phyloP scores from a whole-genome alignment of 2,113 vertebrate genomes.

The Ptychochromis oligacanthus region DNA sequence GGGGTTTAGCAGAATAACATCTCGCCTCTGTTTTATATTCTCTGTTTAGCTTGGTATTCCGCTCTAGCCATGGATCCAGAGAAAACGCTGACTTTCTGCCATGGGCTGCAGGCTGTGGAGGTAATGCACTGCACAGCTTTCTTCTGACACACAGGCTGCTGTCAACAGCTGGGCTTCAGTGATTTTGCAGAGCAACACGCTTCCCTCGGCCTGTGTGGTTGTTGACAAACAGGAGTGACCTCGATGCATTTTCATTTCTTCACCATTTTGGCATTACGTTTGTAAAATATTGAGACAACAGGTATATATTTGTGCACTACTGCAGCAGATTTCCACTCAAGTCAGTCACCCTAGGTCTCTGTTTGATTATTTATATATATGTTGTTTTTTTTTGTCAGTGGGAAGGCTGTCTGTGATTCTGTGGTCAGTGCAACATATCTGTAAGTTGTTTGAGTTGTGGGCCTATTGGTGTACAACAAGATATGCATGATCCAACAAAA shows the following conservation, averaged over 20 bases:
- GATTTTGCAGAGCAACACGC: slow-evolving; percentile 60
- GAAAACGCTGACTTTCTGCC: slow-evolving; percentile 78
- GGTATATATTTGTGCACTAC: slow-evolving; percentile 9
- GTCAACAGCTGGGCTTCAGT: slow-evolving; percentile 65
- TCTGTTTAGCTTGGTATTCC: slow-evolving; percentile 34
- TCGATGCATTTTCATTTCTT: background rate
- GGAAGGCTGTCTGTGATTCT: background rate
- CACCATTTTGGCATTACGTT: background rate
- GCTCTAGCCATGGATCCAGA: slow-evolving; percentile 74
- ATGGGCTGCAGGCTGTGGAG: slow-evolving; percentile 71
- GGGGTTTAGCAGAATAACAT: slow-evolving; percentile 46
- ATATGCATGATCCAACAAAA: background rate
- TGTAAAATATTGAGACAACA: background rate
- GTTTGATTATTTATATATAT: background rate
- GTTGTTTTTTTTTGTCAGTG: background rate
- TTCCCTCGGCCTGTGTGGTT: slow-evolving; percentile 38
- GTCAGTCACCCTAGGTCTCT: background rate
- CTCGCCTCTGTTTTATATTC: background rate
- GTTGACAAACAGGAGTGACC: slow-evolving; percentile 60
- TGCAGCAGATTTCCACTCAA: slow-evolving; percentile 35
- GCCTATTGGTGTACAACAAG: background rate
- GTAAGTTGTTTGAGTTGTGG: background rate
- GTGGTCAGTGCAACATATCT: background rate
- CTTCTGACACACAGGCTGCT: slow-evolving; percentile 27
- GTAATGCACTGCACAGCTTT: slow-evolving; percentile 49